These are phyloP conservation scores for Callionymus lyra DNA, from an alignment of 2,113 vertebrate species.

Conservation along the genomic window DNA sequence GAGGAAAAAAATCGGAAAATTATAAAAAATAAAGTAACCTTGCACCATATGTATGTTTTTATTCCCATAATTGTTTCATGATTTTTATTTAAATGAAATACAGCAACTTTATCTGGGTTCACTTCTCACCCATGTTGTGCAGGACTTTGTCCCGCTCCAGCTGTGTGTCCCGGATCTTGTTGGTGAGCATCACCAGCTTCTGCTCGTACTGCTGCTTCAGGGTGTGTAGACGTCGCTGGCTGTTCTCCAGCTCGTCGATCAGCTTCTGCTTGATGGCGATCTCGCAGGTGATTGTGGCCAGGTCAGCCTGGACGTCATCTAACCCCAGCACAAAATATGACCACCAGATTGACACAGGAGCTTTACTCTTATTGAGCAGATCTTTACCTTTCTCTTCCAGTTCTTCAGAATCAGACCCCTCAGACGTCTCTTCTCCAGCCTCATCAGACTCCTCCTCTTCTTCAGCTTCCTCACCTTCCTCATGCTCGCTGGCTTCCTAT, in stretches of 20 bases:
- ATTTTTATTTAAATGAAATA: too few relatives aligned
- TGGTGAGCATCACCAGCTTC: constrained; percentile 90
- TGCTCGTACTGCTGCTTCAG: constrained; percentile 96
- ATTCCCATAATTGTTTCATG: too few relatives aligned
- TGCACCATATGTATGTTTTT: too few relatives aligned
- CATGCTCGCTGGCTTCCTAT: constrained; percentile 84
- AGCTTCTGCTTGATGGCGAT: constrained; percentile 98
- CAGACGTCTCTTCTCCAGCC: constrained; percentile 84
- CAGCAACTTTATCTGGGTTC: too few relatives aligned
- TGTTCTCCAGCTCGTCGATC: constrained; percentile 97
- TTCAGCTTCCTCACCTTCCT: constrained; percentile 82
- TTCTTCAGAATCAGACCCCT: constrained; percentile 91
- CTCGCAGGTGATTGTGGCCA: constrained; percentile 98
- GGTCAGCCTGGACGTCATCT: constrained; percentile 90
- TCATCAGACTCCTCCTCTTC: constrained; percentile 85
- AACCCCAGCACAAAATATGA: constrained; percentile 17
- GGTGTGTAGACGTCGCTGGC: constrained; percentile 88
- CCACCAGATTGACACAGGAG: neutral
- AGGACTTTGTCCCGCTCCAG: constrained; percentile 95
- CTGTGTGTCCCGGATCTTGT: constrained; percentile 94
- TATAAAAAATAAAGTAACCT: too few relatives aligned
- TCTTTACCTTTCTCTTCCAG: constrained; percentile 88
- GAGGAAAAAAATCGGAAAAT: too few relatives aligned
- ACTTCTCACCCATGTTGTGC: constrained; percentile 83
- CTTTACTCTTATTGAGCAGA: too few relatives aligned